phyloP scores from a whole-genome alignment of 1,140 invertebrate species.

The Ostrea denselamellosa region DNA sequence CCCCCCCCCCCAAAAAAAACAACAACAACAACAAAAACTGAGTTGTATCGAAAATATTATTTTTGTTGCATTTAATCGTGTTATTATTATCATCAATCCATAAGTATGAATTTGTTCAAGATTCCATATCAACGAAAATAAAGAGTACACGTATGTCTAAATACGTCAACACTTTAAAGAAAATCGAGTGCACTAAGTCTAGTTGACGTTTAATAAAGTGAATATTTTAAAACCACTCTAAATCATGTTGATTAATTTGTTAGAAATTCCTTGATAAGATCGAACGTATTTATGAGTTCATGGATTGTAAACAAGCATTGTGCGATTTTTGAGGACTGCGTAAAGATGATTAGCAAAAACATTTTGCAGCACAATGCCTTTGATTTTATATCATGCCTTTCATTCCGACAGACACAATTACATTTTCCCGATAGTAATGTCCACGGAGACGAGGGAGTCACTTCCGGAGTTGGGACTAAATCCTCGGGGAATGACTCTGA shows the following conservation, averaged over 20 bases:
- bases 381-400: neutral
- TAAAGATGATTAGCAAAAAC: too few relatives aligned
- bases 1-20: too few relatives aligned
- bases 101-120: neutral
- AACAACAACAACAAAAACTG: too few relatives aligned
- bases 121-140: neutral
- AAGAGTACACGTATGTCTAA: neutral
- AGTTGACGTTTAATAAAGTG: conserved; percentile 1
- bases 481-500: neutral
- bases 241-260: neutral
- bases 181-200: neutral
- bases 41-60: neutral
- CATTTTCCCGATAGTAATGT: neutral
- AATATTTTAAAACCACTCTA: neutral
- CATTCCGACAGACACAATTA: neutral
- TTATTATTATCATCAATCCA: neutral
- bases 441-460: neutral
- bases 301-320: too few relatives aligned
- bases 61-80: neutral
- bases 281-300: neutral
- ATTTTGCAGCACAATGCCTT: neutral
- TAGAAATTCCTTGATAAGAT: neutral
- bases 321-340: too few relatives aligned
- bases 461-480: neutral
- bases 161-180: neutral